Conservation (phyloP, 2,797 vertebrate genomes). For the Manis javanica region DNA sequence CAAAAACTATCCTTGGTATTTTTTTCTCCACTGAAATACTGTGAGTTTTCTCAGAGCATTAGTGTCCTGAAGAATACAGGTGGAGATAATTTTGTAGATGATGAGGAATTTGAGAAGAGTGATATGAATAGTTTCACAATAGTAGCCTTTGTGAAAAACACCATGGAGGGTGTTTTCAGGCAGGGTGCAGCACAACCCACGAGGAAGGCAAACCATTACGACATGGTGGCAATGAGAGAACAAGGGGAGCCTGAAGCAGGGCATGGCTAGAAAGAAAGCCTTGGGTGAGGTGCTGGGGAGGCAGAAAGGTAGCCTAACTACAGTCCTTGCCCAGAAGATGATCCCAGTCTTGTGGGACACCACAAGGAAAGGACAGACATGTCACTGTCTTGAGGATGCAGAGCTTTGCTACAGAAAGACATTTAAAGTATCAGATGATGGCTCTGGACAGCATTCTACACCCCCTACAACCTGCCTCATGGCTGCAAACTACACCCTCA, state of each 20-base stretch:
- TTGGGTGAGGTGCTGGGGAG: neutral
- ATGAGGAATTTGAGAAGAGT: neutral
- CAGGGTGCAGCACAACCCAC: accelerated
- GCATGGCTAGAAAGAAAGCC: neutral
- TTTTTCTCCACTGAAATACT: neutral
- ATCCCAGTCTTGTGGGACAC: neutral
- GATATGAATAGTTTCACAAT: neutral
- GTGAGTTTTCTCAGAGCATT: neutral
- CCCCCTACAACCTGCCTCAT: neutral
- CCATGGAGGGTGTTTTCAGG: neutral
- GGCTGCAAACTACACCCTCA: neutral
- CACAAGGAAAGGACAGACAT: neutral
- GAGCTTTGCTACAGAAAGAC: neutral
- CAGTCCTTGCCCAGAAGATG: neutral
- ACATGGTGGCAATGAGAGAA: neutral
- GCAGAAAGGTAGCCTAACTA: neutral
- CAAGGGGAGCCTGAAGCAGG: neutral
- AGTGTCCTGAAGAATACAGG: neutral
- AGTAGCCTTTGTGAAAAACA: neutral
- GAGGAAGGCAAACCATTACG: too few species aligned
- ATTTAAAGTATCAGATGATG: neutral
- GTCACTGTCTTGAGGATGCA: neutral
- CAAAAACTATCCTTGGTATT: neutral
- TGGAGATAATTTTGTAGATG: neutral
- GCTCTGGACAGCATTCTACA: neutral